Conservation (phyloP, 2,113 vertebrate genomes). For the Ranitomeya variabilis region DNA sequence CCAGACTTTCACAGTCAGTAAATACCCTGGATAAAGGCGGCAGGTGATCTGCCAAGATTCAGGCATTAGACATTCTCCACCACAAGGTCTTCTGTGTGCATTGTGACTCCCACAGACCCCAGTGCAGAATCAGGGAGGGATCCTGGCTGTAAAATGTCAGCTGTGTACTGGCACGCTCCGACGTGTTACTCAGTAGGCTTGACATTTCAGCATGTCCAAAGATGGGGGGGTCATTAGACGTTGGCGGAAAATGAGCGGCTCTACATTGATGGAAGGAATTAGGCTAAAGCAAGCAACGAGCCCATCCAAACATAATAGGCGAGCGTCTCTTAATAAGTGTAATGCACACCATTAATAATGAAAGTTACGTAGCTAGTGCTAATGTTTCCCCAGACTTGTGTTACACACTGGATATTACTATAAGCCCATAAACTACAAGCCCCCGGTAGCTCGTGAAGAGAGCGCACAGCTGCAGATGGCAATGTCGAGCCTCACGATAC, state of each 20-base stretch:
- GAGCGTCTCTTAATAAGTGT: conserved; percentile 46
- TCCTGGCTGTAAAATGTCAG: conserved; percentile 27
- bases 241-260: conserved; percentile 47
- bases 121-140: not conserved
- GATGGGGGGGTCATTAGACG: conserved; percentile 30
- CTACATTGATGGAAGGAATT: conserved; percentile 45
- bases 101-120: conserved; percentile 4
- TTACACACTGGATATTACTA: conserved; percentile 46
- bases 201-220: conserved; percentile 19
- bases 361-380: conserved; percentile 51
- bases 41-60: conserved; percentile 26
- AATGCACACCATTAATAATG: conserved; percentile 47
- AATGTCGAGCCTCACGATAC: conserved; percentile 13
- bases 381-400: conserved; percentile 57
- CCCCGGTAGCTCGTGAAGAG: conserved; percentile 45
- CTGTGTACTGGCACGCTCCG: conserved; percentile 19
- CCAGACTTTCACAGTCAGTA: conserved; percentile 25
- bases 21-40: conserved; percentile 22
- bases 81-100: conserved; percentile 22
- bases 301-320: conserved; percentile 55
- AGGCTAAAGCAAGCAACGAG: conserved; percentile 49
- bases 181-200: conserved; percentile 11
- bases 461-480: conserved; percentile 34
- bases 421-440: conserved; percentile 47
- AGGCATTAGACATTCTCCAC: not conserved